phyloP scores from a whole-genome alignment of 2,113 vertebrate genomes.

The cattle (Bos taurus) region DNA sequence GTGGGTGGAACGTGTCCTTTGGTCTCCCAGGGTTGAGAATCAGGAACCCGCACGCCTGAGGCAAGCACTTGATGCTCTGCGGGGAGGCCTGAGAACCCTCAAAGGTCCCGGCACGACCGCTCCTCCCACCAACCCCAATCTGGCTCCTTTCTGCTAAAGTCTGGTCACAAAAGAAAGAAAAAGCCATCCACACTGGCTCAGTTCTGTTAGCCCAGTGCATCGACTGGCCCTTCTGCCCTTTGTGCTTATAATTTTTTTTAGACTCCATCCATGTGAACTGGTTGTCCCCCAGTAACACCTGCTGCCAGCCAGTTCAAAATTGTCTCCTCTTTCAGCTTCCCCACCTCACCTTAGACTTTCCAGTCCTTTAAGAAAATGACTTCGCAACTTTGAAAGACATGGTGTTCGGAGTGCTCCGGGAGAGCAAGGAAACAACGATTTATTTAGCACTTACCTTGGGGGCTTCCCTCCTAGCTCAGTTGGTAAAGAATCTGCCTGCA shows the following conservation, averaged over 20 bases:
- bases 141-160: not conserved
- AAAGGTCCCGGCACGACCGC: not conserved
- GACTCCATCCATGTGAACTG: not conserved
- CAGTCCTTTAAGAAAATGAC: not conserved
- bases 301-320: not conserved
- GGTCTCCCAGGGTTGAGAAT: not conserved
- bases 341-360: not conserved
- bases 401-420: not conserved
- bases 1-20: not conserved
- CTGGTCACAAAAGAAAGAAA: not conserved
- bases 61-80: not conserved
- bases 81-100: not conserved
- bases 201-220: not conserved
- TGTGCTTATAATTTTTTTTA: slow-evolving; percentile 1
- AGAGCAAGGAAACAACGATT: not conserved
- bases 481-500: not conserved
- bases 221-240: not conserved
- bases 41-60: not conserved
- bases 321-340: not conserved
- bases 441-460: not conserved
- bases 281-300: not conserved
- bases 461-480: not conserved
- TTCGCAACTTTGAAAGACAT: not conserved
- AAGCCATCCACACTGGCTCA: not conserved
- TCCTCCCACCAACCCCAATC: not conserved